Base-by-base conservation (phyloP, 2,797 vertebrate genomes). In the Enteromius afrohamiltoni region DNA sequence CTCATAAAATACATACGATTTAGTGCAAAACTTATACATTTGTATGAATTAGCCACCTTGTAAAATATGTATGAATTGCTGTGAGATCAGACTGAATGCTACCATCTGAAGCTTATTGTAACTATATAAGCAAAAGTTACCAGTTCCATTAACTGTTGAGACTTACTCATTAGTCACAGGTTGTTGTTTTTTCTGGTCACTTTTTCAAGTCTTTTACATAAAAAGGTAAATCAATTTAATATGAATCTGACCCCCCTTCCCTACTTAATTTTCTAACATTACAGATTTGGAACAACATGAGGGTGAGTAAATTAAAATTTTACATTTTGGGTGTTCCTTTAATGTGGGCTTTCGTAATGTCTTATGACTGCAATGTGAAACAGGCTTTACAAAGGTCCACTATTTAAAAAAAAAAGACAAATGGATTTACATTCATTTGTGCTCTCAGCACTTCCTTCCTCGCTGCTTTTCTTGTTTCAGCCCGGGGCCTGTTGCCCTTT, bases 381-480 rank as follows among this genome's bases (percentile, higher is more conserved):
- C 34, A 45, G 21, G 21, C 67, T 42, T 60, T 42, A 34, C 68
- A 80, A 80, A 60, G 21, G 55, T 73, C 42, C 55, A 6, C 14
- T 51, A 49, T 47, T 29, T 9, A 69, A 80, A 71, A 68, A 80
- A 73, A 23, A 16, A 75, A 65, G 45, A 82, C 58, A 82, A 67
- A 82, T 82, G 60, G 42, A 37, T 51, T 62, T 0, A 7, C 17
- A 73, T 73, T 81, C 40, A 65, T 74, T 51, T 64, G 21, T 34
- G 17, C 73, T 68, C 62, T 40, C 16, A 47, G 51, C 17, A 31
- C 19, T 83, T 83, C 81, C 74, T 83, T 58, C 49, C 62, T 83
- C 19, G 4, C 19, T 2, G 0, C 37, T 78, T 55, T 9, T 26
- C 16, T 29, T 23, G 47, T 76, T 77, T 68, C 62, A 75, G 60